A percentile compares a stretch with the other conserved stretches of the same genome.
phyloP scores from a whole-genome alignment of 1,140 invertebrate genomes.

The Vollenhovia emeryi region DNA sequence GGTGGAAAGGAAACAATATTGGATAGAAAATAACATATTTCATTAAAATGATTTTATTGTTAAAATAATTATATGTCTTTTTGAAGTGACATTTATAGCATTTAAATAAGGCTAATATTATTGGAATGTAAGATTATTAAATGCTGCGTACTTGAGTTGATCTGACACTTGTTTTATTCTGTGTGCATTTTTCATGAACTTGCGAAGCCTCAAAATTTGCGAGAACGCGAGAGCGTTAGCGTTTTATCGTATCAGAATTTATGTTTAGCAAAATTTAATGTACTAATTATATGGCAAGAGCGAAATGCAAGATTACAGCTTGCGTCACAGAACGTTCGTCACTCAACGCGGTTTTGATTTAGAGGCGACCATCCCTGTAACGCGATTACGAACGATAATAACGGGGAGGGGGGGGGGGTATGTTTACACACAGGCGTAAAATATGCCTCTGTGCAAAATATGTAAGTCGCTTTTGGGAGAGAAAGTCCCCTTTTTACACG shows the following conservation, averaged over 20 bases:
- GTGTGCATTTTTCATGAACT: background rate
- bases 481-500: background rate
- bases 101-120: too few relatives aligned
- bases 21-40: too few relatives aligned
- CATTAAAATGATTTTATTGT: too few relatives aligned
- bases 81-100: too few relatives aligned
- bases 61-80: too few relatives aligned
- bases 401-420: too few relatives aligned
- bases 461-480: background rate
- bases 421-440: background rate
- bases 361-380: background rate
- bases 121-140: too few relatives aligned
- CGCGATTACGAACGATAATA: slow-evolving; percentile 15
- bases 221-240: background rate
- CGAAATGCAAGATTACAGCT: slow-evolving; percentile 7
- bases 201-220: background rate
- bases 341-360: slow-evolving; percentile 25
- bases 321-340: background rate
- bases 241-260: background rate
- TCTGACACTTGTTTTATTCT: too few relatives aligned
- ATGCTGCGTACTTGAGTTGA: too few relatives aligned
- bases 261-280: slow-evolving; percentile 10
- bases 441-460: background rate
- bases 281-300: background rate
- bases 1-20: too few relatives aligned